Base-by-base conservation (phyloP, 2,888 invertebrate species). In the Ectropis crepuscularia region DNA sequence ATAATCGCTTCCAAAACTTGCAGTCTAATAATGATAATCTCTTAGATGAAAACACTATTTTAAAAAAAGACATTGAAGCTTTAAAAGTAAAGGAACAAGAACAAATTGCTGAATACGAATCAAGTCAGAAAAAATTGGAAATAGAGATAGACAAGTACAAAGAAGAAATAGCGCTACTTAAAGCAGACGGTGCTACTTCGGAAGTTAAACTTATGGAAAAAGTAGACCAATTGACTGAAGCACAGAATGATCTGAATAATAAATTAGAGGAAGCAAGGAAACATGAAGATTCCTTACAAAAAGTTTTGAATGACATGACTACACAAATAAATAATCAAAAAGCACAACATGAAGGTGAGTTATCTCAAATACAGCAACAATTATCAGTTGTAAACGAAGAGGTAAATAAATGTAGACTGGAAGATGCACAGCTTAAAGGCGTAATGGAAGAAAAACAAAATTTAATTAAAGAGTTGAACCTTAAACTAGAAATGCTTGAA, bases 191-290 rank as follows among this genome's bases (percentile, higher is more conserved):
- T 16, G 88, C 87, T 43, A 85, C 90, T 49, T 90, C 91, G 5
- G 88, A 90, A 82, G 84, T 88, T 0, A 90, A 92, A 72, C 76
- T 93, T 59, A 91, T 93, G 83, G 89, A 92, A 78, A 89, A 93
- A 69, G 88, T 93, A 50, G 92, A 93, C 61, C 90, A 91, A 76
- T 73, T 93, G 47, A 88, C 90, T 57, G 89, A 88, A 74, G 92
- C 92, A 10, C 90, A 92, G 71, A 90, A 92, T 69, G 92, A 93
- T 68, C 81, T 94, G 43, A 89, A 88, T 73, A 88, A 91, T 66
- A 89, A 93, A 79, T 73, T 90, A 28, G 93, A 93, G 77, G 89
- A 90, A 77, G 92, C 94, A 55, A 85, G 86, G 67, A 88, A 87
- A 75, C 87, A 93, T 59, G 92, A 93, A 80, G 90, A 91, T 70